A percentile compares a stretch with the other conserved stretches of the same genome.
Evolutionary conservation across 30 jellyfish, hydroid and myxozoan species (phyloP).

Genomic region (Hydractinia symbiolongicarpus): DNA sequence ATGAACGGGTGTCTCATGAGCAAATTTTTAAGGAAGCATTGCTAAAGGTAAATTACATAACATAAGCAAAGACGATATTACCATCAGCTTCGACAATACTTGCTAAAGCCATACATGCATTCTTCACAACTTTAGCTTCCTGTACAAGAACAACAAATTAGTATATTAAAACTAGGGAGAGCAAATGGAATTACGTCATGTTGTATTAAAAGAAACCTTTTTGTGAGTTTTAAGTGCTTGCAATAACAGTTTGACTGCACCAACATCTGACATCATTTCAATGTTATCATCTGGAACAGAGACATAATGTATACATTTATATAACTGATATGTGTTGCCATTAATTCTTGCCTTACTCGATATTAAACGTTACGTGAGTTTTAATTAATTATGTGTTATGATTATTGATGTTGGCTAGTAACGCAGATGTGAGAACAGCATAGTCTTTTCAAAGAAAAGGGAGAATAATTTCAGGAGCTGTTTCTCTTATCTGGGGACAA

Average conservation of each 20-base stretch:
- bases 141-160: neutral
- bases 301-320: neutral
- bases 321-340: no score
- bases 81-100: constrained; percentile 91
- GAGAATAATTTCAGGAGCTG: no score
- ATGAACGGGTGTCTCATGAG: no score
- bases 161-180: neutral
- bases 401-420: no score
- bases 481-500: no score
- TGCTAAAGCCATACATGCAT: constrained; percentile 84
- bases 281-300: constrained; percentile 64
- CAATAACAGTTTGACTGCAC: constrained; percentile 36
- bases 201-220: constrained; percentile 28
- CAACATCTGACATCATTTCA: constrained; percentile 65
- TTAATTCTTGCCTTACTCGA: no score
- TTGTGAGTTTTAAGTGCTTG: constrained; percentile 54
- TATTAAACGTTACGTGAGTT: no score
- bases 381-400: no score
- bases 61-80: neutral
- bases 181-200: neutral
- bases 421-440: no score
- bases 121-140: constrained; percentile 76
- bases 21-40: no score
- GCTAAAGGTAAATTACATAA: no score
- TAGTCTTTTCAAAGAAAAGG: no score